Base-by-base conservation (phyloP, 30 jellyfish, hydroid and myxozoan genomes). In the Clytia hemisphaerica region DNA sequence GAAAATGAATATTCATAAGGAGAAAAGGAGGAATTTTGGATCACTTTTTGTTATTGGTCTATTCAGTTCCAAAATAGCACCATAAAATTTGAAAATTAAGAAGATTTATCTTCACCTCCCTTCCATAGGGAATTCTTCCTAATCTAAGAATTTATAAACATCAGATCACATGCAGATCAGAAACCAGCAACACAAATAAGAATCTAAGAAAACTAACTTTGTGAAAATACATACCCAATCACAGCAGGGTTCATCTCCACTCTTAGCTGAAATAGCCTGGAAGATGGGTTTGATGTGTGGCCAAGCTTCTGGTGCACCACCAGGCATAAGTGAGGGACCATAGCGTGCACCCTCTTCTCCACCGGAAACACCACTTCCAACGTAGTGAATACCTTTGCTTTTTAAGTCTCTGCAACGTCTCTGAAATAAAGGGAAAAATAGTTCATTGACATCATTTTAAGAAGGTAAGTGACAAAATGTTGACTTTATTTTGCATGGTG, bases 321-420 rank as follows among this genome's bases (percentile, higher is more conserved):
- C 99, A 16, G 99, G 99, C 99, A 92, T 92, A 57, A 92, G 76
- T 2, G 99, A 92, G 0, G 99, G 99, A 1, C 99, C 99, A 75
- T 83, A 79, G 37, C 99, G 80, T 16, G 99, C 99, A 19, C 99
- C 99, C 46, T 83, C 95, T 44, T 92, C 99, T 2, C 99, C 99
- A 4, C 99, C 99, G 69, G 96, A 83, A 1, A 92, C 99, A 30
- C 99, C 99, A 77, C 94, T 73, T 7, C 99, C 99, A 24, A 92
- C 95, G 73, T 48, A 92, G 37, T 65, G 60, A 12, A 92, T 31
- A 4, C 94, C 94, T 59, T 77, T 92, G 34, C 37, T 77, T 61
- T 71, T 73, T 72, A 92, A 67, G n/a, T 81, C 89, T 42, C 65
- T 72, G 65, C 69, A 77, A 25, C 99, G 78, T 45, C 96, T 81